Base-by-base conservation (phyloP, 2,888 invertebrate species). In the Phoenoteleia sp. region DNA sequence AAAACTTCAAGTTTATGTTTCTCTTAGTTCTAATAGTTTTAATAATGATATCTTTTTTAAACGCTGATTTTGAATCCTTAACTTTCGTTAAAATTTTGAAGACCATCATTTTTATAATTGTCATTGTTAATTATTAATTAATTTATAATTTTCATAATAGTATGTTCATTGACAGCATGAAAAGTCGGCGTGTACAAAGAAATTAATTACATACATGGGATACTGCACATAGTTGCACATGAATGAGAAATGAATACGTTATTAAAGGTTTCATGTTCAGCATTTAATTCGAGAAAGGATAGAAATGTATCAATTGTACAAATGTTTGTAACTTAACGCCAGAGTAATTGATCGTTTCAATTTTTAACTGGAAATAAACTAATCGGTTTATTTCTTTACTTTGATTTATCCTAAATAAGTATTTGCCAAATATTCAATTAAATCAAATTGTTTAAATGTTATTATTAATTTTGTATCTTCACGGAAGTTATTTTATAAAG, bases 201-300 rank as follows among this genome's bases (percentile, higher is more conserved):
- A 81, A 81, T 67, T 74, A 81, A 81, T 81, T 81, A 74, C 47
- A 60, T 58, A 52, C 56, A 52, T 25, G 49, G 39, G 11, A 67
- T 58, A 67, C 21, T 80, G 39, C 64, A 74, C 74, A 54, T 60
- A 81, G 74, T 74, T 74, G 81, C 74, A 74, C 74, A 67, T 81
- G 74, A 74, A 67, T 81, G 54, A 66, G 29, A 81, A 81, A 81
- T 74, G 36, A 42, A 74, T 60, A 67, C 25, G 23, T 19, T 60
- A 58, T 80, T 45, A 64, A 52, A 39, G 45, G 58, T 47, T 39
- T 56, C 66, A 76, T 25, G 66, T 21, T 66, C n/a, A 6, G 39
- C 6, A 23, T 66, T 47, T 58, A 62, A 39, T 45, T 76, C 36
- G 11, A 56, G 23, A 56, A 45, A 76, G 45, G 66, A 77, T 77